Evolutionary conservation across 2,888 invertebrate species (phyloP).

Genomic region (Sminthurinus aureus): DNA sequence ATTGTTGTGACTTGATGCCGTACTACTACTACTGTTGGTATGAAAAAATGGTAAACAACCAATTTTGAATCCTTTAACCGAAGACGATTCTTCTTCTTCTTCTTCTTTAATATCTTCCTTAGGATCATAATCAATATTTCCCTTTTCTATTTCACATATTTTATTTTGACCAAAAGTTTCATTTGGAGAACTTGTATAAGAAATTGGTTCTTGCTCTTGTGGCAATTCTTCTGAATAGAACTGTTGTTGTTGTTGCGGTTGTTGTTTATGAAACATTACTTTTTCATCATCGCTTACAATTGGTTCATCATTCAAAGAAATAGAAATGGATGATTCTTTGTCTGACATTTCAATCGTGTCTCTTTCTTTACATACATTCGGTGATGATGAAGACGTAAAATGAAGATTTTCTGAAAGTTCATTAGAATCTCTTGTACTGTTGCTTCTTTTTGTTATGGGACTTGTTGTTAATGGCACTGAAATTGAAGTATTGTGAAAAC

Average conservation of each 20-base stretch:
- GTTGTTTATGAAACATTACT: too few relatives aligned
- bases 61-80: conserved; percentile 25
- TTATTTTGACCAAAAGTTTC: neutral
- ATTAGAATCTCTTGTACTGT: conserved; percentile 33
- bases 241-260: neutral
- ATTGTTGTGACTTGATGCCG: conserved; percentile 10
- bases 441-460: conserved; percentile 31
- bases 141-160: neutral
- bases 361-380: conserved; percentile 1
- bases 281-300: too few relatives aligned
- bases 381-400: conserved; percentile 14
- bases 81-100: neutral
- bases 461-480: conserved; percentile 30
- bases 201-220: neutral
- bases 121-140: too few relatives aligned
- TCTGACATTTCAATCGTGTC: conserved; percentile 8
- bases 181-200: neutral
- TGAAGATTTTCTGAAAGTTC: conserved; percentile 36
- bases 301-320: neutral
- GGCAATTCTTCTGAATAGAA: neutral
- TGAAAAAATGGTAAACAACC: conserved; percentile 31
- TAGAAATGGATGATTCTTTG: neutral
- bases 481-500: conserved; percentile 40
- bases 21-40: neutral
- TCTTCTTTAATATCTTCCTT: conserved; percentile 15